Evolutionary conservation across 1,140 invertebrate genomes (phyloP), one percentile per base, ranked within the genome.

Genomic region (Plutomurus gul): DNA sequence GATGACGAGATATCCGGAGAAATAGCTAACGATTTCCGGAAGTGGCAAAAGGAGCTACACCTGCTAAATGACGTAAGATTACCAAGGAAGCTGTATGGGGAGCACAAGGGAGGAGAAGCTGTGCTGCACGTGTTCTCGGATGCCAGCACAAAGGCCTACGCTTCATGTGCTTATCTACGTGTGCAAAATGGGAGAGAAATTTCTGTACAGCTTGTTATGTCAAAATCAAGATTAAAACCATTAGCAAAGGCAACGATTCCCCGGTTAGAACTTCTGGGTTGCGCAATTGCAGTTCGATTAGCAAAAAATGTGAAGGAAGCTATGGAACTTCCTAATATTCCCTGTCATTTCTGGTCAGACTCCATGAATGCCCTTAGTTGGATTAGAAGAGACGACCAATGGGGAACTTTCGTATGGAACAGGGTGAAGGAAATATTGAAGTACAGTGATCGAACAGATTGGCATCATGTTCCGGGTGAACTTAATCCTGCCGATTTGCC

Each of bases 201-300:
- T 43, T 43, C 40, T 10, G 10, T 43, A n/a, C 40, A n/a, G n/a
- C 51, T 87, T 36, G 5, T 86, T 27, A 65, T 83, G 18, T 81
- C 84, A 8, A 86, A 86, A 80, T 47, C 83, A n/a, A 51, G 85
- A 77, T 78, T 87, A 1, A 82, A 85, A 10, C 85, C 85, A 20
- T 30, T 81, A 33, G 85, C 85, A 73, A 47, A 84, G 10, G 40
- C 40, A 43, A 85, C 84, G 2, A 84, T 86, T 25, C 85, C 84
- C 4, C 79, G 84, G 56, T 75, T 87, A 2, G 85, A 86, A 80
- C 78, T 87, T 7, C 78, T 87, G 71, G 85, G 85, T 22, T 84
- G 85, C 4, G 75, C 84, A 7, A 84, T 87, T 10, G 85, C 81
- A n/a, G 82, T 83, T 18, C 56, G 86, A 75, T 76, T 86, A n/a